These are phyloP conservation scores for Thymelicus lineola DNA, from an alignment of 2,888 invertebrate genomes.

Conservation along the genomic window DNA sequence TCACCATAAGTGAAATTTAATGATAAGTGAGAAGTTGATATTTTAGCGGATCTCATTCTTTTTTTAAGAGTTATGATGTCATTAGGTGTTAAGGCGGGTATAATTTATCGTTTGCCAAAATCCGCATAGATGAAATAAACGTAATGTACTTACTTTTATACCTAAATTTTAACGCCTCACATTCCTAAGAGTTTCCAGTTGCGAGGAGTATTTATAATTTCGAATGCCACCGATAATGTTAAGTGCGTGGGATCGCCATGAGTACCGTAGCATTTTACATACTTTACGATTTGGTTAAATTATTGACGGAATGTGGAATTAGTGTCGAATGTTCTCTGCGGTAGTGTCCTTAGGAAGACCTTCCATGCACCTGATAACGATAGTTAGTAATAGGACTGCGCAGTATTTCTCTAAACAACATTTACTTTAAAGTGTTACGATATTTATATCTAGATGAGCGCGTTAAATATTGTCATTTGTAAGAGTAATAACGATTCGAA, in stretches of 20 bases:
- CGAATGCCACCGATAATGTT: constrained; percentile 65
- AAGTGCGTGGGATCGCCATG: constrained; percentile 53
- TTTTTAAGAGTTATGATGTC: constrained; percentile 58
- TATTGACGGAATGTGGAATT: constrained; percentile 50
- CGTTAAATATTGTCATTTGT: constrained; percentile 56
- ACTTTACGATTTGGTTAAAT: constrained; percentile 52
- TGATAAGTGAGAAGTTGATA: constrained; percentile 45
- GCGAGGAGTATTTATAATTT: constrained; percentile 39
- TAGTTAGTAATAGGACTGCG: constrained; percentile 52
- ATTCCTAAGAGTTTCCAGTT: constrained; percentile 38
- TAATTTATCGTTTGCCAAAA: constrained; percentile 29
- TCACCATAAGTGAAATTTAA: constrained; percentile 31
- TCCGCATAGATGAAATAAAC: constrained; percentile 13
- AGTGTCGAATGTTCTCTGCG: constrained; percentile 56
- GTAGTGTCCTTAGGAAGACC: constrained; percentile 72
- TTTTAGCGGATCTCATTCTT: constrained; percentile 67
- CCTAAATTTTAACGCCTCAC: constrained; percentile 37
- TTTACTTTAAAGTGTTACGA: constrained; percentile 49
- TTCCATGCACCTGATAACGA: constrained; percentile 66
- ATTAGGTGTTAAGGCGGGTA: constrained; percentile 52
- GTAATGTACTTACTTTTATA: constrained; percentile 27
- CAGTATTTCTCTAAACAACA: constrained; percentile 58
- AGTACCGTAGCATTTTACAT: constrained; percentile 70
- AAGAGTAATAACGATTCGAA: constrained; percentile 52
- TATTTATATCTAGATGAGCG: constrained; percentile 52